Evolutionary conservation across 2,797 vertebrate species (phyloP).

Genomic region (Australoheros facetus): DNA sequence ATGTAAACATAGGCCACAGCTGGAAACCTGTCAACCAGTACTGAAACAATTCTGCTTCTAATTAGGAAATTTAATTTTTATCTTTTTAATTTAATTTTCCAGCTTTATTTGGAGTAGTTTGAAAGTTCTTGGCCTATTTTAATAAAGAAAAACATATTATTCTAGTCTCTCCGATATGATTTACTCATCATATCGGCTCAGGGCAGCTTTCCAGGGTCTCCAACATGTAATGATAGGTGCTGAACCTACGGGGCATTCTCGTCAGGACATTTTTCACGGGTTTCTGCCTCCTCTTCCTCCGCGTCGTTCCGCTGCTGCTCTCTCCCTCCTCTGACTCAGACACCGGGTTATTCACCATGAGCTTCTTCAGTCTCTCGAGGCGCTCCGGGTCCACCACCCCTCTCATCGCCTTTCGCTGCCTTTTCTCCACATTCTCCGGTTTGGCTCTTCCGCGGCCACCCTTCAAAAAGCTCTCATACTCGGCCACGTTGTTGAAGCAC

Average conservation of each 20-base stretch:
- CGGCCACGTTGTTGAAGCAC: conserved; percentile 93
- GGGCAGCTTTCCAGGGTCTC: not conserved
- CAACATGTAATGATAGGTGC: not conserved
- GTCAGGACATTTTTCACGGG: conserved; percentile 90
- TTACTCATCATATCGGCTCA: not conserved
- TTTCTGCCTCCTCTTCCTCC: conserved; percentile 61
- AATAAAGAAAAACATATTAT: not conserved
- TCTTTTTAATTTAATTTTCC: not conserved
- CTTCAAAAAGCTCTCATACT: conserved; percentile 90
- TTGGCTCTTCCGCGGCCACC: conserved; percentile 83
- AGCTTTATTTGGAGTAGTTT: not conserved
- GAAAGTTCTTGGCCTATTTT: not conserved
- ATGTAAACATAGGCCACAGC: not conserved
- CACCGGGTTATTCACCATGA: conserved; percentile 81
- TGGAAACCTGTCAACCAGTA: not conserved
- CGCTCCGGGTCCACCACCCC: conserved; percentile 84
- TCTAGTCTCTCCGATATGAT: not conserved
- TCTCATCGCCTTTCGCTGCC: conserved; percentile 70
- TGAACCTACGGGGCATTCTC: conserved; percentile 89
- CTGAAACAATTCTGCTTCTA: not conserved
- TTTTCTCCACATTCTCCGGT: conserved; percentile 83
- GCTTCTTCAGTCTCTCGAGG: conserved; percentile 83
- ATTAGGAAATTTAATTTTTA: too few relatives aligned
- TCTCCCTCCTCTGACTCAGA: conserved; percentile 46
- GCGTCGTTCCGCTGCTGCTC: conserved; percentile 53